Evolutionary conservation across 2,113 vertebrate species (phyloP).

Genomic region (Anhinga anhinga): DNA sequence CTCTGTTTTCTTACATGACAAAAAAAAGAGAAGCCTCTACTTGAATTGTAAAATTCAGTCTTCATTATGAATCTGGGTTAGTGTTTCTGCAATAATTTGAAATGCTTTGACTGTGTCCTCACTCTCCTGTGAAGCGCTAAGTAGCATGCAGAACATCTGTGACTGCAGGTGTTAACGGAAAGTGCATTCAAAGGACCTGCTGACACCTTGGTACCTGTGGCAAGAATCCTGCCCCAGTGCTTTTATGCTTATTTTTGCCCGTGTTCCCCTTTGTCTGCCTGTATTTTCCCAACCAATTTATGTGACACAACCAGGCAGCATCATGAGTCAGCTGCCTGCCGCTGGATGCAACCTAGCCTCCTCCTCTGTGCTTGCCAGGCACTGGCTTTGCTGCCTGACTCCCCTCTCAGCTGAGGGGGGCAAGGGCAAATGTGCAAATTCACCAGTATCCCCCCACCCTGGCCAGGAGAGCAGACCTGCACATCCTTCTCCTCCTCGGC

Average conservation of each 20-base stretch:
- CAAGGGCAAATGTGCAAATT: not conserved
- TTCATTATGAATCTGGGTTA: not conserved
- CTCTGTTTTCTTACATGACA: not conserved
- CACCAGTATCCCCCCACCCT: not conserved
- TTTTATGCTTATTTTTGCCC: not conserved
- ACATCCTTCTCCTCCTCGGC: not conserved
- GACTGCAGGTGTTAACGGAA: not conserved
- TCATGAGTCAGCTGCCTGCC: not conserved
- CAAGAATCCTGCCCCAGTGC: not conserved
- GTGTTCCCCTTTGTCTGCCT: not conserved
- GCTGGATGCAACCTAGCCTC: not conserved
- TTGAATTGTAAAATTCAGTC: not conserved
- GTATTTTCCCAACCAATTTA: not conserved
- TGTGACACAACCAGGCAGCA: not conserved
- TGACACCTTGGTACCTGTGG: not conserved
- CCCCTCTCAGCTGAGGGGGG: not conserved
- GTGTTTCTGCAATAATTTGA: not conserved
- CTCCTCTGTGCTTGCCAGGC: not conserved
- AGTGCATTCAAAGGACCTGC: not conserved
- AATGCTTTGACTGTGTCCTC: not conserved
- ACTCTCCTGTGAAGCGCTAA: not conserved
- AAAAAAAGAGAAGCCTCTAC: not conserved
- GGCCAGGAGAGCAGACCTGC: not conserved
- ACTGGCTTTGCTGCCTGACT: not conserved
- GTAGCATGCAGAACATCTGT: not conserved